These are phyloP conservation scores for Otus scops DNA, from an alignment of 2,797 vertebrate genomes.

Conservation along the genomic window DNA sequence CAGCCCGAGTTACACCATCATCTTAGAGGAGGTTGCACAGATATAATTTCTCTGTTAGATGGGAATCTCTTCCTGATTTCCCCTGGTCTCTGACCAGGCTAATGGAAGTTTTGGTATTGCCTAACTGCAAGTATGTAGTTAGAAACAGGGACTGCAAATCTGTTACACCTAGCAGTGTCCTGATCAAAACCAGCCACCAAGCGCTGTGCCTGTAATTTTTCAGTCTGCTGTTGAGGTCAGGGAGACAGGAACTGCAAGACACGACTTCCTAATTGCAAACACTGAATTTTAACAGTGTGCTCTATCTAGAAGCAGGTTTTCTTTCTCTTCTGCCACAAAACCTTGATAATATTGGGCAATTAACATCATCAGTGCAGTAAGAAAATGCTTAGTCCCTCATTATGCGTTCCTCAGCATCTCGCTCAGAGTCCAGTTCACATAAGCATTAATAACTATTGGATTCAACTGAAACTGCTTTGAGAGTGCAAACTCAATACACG, in stretches of 20 bases:
- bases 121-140: not conserved
- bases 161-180: not conserved
- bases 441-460: not conserved
- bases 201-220: fast-evolving
- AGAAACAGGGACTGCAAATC: not conserved
- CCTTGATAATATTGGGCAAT: not conserved
- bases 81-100: not conserved
- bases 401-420: not conserved
- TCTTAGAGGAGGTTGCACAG: not conserved
- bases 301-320: not conserved
- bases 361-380: not conserved
- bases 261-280: not conserved
- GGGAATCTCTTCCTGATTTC: not conserved
- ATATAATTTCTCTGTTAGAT: not conserved
- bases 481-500: not conserved
- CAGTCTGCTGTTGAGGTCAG: not conserved
- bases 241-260: not conserved
- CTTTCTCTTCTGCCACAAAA: not conserved
- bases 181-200: not conserved
- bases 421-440: not conserved
- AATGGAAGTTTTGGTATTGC: not conserved
- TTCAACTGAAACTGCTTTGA: not conserved
- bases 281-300: not conserved
- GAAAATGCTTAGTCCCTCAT: not conserved
- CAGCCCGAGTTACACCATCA: not conserved